Evolutionary conservation across 2,113 vertebrate species (phyloP).

Genomic region (Barbus barbus): DNA sequence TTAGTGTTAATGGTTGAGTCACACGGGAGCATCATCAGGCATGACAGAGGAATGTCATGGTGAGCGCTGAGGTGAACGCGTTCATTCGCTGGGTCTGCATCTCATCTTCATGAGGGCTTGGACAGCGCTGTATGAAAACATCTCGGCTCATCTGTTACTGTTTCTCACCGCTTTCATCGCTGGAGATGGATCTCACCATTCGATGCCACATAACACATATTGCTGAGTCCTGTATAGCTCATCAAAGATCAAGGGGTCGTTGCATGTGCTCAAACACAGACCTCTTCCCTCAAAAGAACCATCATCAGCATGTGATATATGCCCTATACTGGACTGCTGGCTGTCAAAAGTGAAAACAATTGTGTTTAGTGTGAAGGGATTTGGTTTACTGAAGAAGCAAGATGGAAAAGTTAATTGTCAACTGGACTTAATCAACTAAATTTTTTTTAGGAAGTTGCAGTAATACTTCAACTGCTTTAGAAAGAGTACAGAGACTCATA

Average conservation of each 20-base stretch:
- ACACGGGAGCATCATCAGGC: conserved; percentile 27
- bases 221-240: conserved; percentile 16
- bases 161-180: conserved; percentile 24
- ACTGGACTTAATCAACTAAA: not conserved
- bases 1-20: conserved; percentile 32
- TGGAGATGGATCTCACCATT: conserved; percentile 14
- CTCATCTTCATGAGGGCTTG: not conserved
- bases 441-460: not conserved
- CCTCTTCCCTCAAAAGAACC: not conserved
- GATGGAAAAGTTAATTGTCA: not conserved
- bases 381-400: not conserved
- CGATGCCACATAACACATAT: not conserved
- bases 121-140: conserved; percentile 4
- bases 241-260: conserved; percentile 14
- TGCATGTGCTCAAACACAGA: conserved; percentile 4
- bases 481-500: not conserved
- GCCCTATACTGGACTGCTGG: not conserved
- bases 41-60: conserved; percentile 38
- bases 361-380: not conserved
- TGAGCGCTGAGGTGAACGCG: conserved; percentile 9
- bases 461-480: not conserved
- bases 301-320: not conserved
- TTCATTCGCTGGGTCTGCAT: conserved; percentile 10
- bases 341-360: not conserved
- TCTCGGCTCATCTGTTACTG: conserved; percentile 33